Evolutionary conservation across 2,797 vertebrate genomes (phyloP), one percentile per base, ranked within the genome.

Genomic region (Tapera naevia): DNA sequence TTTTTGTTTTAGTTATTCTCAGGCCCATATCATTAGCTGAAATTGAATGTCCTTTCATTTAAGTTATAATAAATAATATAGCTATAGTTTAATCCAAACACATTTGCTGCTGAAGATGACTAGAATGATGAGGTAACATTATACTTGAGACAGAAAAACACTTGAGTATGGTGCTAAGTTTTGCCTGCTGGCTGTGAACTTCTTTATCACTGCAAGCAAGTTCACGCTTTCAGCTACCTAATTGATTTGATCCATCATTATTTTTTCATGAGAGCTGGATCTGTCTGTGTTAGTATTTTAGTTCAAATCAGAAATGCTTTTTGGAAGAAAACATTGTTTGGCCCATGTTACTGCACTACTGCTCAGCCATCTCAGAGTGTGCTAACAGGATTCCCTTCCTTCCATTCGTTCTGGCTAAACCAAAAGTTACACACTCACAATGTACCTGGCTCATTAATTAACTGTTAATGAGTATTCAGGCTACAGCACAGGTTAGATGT

Each of bases 191-290:
- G 54, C 89, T 72, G 10, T 13, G 60, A 81, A 39, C 28, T 67
- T 50, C 79, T 56, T 17, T 41, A 18, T 66, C 75, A 56, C 46
- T 80, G 56, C 60, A 95, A 93, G 13, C 86, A 89, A 83, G 48
- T 85, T 74, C 71, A 92, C 45, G 53, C 27, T 86, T 48, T 90
- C 79, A 75, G 22, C 69, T 17, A 0, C 58, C 71, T 70, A 25
- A 22, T 88, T 88, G 79, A 41, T 89, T 33, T 93, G 58, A 80
- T 64, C 48, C 57, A 83, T 86, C 13, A 2, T 58, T 92, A 13
- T 39, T 90, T 67, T 92, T 94, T 86, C 35, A 11, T n/a, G 28
- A 79, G 35, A 70, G 46, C 35, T 74, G 61, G 7, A 17, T 57
- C 53, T 83, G 25, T 16, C 57, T 30, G 2, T 0, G 0, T 41